Conservation (phyloP, 2,888 invertebrate genomes). For the Gastracanthus pulcherrimus region DNA sequence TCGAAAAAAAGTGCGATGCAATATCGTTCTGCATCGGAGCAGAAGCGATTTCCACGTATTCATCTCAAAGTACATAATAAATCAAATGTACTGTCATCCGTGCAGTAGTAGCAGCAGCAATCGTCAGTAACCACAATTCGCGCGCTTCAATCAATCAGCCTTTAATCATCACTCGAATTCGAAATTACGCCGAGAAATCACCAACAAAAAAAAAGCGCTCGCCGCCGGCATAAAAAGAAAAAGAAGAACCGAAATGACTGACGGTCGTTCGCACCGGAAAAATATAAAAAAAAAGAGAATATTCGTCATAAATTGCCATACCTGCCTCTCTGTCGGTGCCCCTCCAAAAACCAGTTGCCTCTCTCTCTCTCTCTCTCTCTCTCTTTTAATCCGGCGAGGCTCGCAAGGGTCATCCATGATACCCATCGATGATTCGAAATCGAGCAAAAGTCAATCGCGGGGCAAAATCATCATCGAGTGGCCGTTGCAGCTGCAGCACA, state of each 20-base stretch:
- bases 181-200: slow-evolving; percentile 29
- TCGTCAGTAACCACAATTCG: slow-evolving; percentile 55
- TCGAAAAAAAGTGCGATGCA: not conserved
- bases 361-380: slow-evolving; percentile 2
- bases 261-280: not conserved
- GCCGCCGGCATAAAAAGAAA: not conserved
- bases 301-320: slow-evolving; percentile 59
- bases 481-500: slow-evolving; percentile 20
- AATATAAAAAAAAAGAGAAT: slow-evolving; percentile 25
- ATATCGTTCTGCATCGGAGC: no score
- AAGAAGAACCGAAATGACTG: slow-evolving; percentile 34
- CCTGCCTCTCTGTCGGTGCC: not conserved
- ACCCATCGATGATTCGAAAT: slow-evolving; percentile 59
- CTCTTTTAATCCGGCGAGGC: slow-evolving; percentile 39
- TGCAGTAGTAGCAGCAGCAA: slow-evolving; percentile 6
- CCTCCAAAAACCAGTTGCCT: slow-evolving; percentile 5
- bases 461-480: slow-evolving; percentile 59
- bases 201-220: not conserved
- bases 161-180: slow-evolving; percentile 54
- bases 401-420: slow-evolving; percentile 50
- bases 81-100: slow-evolving; percentile 14
- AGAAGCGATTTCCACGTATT: not conserved
- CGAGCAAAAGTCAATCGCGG: slow-evolving; percentile 51
- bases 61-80: slow-evolving; percentile 24
- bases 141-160: slow-evolving; percentile 64